A percentile compares a stretch with the other conserved stretches of the same genome.
These are phyloP conservation scores for Gobio gobio DNA, from an alignment of 2,113 vertebrate genomes.

Conservation along the genomic window DNA sequence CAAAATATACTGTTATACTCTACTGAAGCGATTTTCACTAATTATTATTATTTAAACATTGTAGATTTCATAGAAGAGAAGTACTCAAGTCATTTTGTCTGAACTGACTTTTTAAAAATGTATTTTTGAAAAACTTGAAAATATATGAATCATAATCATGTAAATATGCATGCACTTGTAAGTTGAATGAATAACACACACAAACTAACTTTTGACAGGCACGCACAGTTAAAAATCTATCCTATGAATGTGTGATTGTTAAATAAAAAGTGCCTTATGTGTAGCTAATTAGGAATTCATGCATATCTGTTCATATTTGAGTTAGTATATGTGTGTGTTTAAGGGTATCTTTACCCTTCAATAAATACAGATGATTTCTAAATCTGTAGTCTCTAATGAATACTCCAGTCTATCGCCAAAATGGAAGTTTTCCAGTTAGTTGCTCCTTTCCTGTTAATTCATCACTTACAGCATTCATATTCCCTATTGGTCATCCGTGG, in stretches of 20 bases:
- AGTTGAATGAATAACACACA: background rate
- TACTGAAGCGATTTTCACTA: background rate
- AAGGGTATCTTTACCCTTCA: background rate
- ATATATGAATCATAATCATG: background rate
- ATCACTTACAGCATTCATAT: constrained; percentile 27
- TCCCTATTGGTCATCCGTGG: constrained; percentile 42
- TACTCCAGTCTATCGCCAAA: constrained; percentile 26
- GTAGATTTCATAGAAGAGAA: background rate
- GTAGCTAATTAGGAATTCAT: background rate
- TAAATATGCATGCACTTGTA: background rate
- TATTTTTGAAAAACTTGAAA: background rate
- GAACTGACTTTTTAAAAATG: background rate
- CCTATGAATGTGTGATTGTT: background rate
- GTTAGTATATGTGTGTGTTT: constrained; percentile 10
- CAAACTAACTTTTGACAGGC: too few relatives aligned
- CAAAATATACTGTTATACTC: background rate
- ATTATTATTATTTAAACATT: too few relatives aligned
- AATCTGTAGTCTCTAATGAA: constrained; percentile 40
- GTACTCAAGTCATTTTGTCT: background rate
- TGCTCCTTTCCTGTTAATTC: constrained; percentile 31
- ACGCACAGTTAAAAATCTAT: background rate
- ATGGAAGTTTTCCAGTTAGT: constrained; percentile 37
- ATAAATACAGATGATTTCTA: constrained; percentile 46
- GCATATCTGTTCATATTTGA: constrained; percentile 27
- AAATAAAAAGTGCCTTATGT: background rate